Percentiles rank a stretch among this genome's conserved stretches.
These are phyloP conservation scores for Meteorus sp. DNA, from an alignment of 1,140 invertebrate species.

Conservation along the genomic window DNA sequence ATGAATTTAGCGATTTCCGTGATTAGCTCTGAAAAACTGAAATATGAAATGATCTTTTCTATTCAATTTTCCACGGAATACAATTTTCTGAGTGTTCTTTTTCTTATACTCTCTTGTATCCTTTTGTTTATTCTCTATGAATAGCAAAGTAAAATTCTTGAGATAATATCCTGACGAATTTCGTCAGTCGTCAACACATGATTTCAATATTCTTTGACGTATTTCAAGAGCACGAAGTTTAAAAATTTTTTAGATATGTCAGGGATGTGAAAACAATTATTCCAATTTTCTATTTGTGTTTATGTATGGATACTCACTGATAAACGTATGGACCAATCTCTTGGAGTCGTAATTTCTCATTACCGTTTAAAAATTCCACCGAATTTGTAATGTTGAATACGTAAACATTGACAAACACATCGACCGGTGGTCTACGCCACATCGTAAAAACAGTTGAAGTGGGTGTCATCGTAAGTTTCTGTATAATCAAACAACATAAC, in stretches of 20 bases:
- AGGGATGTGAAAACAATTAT: too few species aligned
- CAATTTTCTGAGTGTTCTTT: too few species aligned
- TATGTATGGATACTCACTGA: slow-evolving; percentile 63
- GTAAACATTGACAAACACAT: slow-evolving; percentile 73
- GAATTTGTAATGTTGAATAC: slow-evolving; percentile 86
- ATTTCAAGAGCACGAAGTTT: too few species aligned
- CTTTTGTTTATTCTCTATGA: background rate
- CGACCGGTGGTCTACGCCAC: slow-evolving; percentile 72
- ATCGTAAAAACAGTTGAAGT: slow-evolving; percentile 64
- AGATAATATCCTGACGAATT: too few species aligned
- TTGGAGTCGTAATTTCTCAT: slow-evolving; percentile 67
- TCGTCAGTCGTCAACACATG: too few species aligned
- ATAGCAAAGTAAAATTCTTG: background rate
- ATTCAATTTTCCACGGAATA: too few species aligned
- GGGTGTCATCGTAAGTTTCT: slow-evolving; percentile 62
- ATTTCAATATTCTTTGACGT: too few species aligned
- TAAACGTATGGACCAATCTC: slow-evolving; percentile 88
- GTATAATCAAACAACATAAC: slow-evolving; percentile 31
- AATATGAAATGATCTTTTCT: too few species aligned
- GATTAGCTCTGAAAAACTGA: too few species aligned
- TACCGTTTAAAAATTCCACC: slow-evolving; percentile 68
- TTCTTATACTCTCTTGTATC: background rate
- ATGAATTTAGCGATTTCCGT: too few species aligned
- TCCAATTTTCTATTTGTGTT: too few species aligned
- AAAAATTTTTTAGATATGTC: too few species aligned